phyloP scores from a whole-genome alignment of 1,140 invertebrate species.

The Anastrepha ludens region DNA sequence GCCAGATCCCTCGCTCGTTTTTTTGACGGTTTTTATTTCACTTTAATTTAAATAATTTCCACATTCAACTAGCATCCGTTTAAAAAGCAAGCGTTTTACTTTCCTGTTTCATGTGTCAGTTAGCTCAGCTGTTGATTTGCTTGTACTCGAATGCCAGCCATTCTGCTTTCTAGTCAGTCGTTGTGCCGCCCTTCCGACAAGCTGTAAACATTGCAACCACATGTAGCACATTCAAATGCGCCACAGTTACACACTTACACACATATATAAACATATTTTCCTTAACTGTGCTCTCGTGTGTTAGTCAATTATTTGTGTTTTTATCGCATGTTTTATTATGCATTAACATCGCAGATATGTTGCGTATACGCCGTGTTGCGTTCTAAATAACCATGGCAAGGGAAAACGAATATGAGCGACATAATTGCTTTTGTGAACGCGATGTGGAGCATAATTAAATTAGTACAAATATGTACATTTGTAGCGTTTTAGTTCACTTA shows the following conservation, averaged over 20 bases:
- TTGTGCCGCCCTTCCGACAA: conserved; percentile 15
- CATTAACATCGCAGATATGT: neutral
- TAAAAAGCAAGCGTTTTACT: neutral
- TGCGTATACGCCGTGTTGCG: neutral
- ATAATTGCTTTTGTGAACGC: neutral
- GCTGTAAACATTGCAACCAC: neutral
- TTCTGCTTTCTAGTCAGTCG: neutral
- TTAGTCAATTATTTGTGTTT: neutral
- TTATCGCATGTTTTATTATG: neutral
- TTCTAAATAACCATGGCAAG: neutral
- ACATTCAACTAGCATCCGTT: neutral
- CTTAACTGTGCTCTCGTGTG: neutral
- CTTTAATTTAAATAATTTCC: conserved; percentile 19
- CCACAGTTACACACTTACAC: neutral
- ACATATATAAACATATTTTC: neutral
- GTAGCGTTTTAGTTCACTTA: too few species aligned
- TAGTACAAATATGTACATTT: too few species aligned
- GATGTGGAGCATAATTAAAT: too few species aligned
- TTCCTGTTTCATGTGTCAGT: neutral
- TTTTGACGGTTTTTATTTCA: neutral
- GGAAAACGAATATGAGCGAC: neutral
- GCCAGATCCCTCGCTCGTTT: too few species aligned
- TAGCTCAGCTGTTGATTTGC: too few species aligned
- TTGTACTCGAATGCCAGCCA: too few species aligned
- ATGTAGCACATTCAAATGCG: neutral